Conservation (phyloP, 2,888 invertebrate species). For the Drosophila robusta region DNA sequence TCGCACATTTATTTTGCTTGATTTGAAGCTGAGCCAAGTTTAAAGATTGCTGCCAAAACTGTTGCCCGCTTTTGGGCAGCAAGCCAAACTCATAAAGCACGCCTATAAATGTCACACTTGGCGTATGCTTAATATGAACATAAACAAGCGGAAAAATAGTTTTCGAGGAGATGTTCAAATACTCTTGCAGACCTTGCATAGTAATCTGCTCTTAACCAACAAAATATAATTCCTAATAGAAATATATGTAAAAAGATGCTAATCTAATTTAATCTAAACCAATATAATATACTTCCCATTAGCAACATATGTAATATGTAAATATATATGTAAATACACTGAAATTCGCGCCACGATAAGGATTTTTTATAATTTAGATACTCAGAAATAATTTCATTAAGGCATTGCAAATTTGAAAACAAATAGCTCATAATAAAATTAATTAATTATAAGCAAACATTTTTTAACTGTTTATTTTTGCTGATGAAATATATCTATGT, state of each 20-base stretch:
- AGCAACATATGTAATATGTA: too few relatives aligned
- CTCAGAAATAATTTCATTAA: not conserved
- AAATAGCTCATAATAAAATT: not conserved
- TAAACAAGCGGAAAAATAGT: conserved; percentile 12
- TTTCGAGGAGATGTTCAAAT: conserved; percentile 22
- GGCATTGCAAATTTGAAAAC: not conserved
- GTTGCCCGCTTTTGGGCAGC: conserved; percentile 25
- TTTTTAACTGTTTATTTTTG: not conserved
- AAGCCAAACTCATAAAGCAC: conserved; percentile 31
- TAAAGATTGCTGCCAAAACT: conserved; percentile 51
- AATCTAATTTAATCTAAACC: too few relatives aligned
- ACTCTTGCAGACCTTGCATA: not conserved
- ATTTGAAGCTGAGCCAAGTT: conserved; percentile 59
- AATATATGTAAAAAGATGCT: too few relatives aligned
- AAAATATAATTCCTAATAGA: too few relatives aligned
- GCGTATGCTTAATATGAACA: conserved; percentile 39
- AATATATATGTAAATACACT: not conserved
- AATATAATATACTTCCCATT: not conserved
- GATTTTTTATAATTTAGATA: not conserved
- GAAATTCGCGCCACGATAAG: too few relatives aligned
- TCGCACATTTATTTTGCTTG: conserved; percentile 44
- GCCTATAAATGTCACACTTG: conserved; percentile 51
- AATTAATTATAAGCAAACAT: not conserved
- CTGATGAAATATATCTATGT: not conserved
- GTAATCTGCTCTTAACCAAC: not conserved